Base-by-base conservation (phyloP, 2,113 vertebrate genomes). In the Hypocryptadius cinnamomeus region DNA sequence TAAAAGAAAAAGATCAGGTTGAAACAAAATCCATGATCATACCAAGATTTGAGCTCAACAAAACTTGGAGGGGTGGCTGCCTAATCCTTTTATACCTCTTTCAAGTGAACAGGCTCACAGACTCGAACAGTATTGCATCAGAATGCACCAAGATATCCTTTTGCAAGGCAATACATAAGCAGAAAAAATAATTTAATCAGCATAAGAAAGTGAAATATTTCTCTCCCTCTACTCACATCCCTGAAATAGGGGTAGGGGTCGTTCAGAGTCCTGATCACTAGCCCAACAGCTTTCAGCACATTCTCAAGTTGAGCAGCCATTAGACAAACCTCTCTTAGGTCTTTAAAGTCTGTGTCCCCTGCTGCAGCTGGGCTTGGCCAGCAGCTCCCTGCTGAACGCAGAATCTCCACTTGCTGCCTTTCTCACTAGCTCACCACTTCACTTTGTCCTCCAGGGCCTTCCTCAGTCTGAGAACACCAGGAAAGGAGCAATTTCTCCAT, bases 401-500 rank as follows among this genome's bases (percentile, higher is more conserved):
- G 14, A 7, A 30, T 44, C 19, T 68, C 23, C 25, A 25, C 31
- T 65, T 87, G 31, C 21, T 70, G n/a, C 23, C n/a, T 47, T 22
- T 27, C 65, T 65, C n/a, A 35, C 44, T 30, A 35, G 13, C n/a
- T 80, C 33, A 9, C 21, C 19, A 3, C 18, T 51, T 48, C 33
- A 39, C 9, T 27, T 13, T 6, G 7, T 15, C 69, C n/a, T 28
- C 42, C 44, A 60, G n/a, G 51, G 48, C 40, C 44, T n/a, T 81
- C 35, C 30, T 11, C 35, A 63, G 42, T 1, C 47, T 54, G 19
- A 85, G 33, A 1, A 0, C 13, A 10, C 6, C 12, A 50, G 14
- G 11, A 64, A 79, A 88, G 48, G 18, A 64, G 2, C 1, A 45
- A 9, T 33, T 93, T 68, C 8, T 31, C 4, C 40, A 21, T 54